These are phyloP conservation scores for Drosophila anomalata DNA, from an alignment of 2,888 invertebrate species.

Conservation along the genomic window DNA sequence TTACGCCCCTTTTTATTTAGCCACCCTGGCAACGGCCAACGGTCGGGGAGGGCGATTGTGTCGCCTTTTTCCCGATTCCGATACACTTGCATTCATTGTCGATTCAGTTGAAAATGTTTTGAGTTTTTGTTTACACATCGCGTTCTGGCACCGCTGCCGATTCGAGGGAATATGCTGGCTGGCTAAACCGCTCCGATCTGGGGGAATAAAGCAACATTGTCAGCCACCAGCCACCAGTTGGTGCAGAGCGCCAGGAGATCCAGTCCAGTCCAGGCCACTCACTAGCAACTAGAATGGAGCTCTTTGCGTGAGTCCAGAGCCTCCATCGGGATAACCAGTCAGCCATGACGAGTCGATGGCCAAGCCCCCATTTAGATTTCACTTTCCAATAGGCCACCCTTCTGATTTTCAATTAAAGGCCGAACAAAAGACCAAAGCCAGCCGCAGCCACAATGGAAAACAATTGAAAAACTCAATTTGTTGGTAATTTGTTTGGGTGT, in stretches of 20 bases:
- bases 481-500: constrained; percentile 43
- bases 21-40: constrained; percentile 41
- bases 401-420: constrained; percentile 54
- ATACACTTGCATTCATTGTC: constrained; percentile 35
- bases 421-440: constrained; percentile 29
- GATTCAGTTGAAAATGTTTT: constrained; percentile 58
- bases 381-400: constrained; percentile 2
- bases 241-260: constrained; percentile 8
- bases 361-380: constrained; percentile 5
- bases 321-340: constrained; percentile 24
- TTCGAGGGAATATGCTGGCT: constrained; percentile 20
- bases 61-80: constrained; percentile 25
- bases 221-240: constrained; percentile 15
- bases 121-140: constrained; percentile 56
- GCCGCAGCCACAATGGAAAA: constrained; percentile 37
- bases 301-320: constrained; percentile 61
- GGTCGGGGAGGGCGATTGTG: neutral
- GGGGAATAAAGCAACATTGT: neutral
- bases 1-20: neutral
- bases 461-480: constrained; percentile 51
- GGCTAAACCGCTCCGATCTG: constrained; percentile 11
- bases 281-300: constrained; percentile 49
- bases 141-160: constrained; percentile 28
- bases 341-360: constrained; percentile 12
- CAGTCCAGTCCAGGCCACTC: neutral